These are phyloP conservation scores for Microplitis deprimator DNA, from an alignment of 2,888 invertebrate genomes.

Conservation along the genomic window DNA sequence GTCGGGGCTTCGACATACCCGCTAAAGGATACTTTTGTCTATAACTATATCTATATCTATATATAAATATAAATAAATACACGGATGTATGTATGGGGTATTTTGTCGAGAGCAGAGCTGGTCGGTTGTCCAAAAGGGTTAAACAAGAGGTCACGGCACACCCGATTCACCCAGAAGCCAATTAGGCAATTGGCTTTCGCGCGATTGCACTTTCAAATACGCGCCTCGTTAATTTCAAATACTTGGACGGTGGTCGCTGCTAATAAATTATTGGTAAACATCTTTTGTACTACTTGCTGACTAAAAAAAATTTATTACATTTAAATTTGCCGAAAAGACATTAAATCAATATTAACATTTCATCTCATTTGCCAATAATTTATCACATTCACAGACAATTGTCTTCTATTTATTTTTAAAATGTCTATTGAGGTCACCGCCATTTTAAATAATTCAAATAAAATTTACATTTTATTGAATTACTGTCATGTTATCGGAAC, in stretches of 20 bases:
- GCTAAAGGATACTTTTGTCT: not conserved
- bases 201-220: conserved; percentile 54
- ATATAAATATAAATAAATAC: not conserved
- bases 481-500: not conserved
- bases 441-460: not conserved
- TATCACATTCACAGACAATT: not conserved
- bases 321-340: not conserved
- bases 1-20: conserved; percentile 20
- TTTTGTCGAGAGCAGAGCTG: conserved; percentile 20
- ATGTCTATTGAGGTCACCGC: not conserved
- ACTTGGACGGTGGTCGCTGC: conserved; percentile 9
- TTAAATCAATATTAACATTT: not conserved
- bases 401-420: not conserved
- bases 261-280: conserved; percentile 21
- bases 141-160: conserved; percentile 41
- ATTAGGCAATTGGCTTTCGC: conserved; percentile 56
- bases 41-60: not conserved
- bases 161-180: conserved; percentile 53
- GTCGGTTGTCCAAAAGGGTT: conserved; percentile 28
- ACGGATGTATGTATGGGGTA: conserved; percentile 4
- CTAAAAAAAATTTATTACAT: not conserved
- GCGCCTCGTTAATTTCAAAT: conserved; percentile 35
- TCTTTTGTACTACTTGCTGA: not conserved
- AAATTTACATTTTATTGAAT: not conserved
- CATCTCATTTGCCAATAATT: not conserved